Conservation (phyloP, 2,113 vertebrate genomes). For the Tyto alba region DNA sequence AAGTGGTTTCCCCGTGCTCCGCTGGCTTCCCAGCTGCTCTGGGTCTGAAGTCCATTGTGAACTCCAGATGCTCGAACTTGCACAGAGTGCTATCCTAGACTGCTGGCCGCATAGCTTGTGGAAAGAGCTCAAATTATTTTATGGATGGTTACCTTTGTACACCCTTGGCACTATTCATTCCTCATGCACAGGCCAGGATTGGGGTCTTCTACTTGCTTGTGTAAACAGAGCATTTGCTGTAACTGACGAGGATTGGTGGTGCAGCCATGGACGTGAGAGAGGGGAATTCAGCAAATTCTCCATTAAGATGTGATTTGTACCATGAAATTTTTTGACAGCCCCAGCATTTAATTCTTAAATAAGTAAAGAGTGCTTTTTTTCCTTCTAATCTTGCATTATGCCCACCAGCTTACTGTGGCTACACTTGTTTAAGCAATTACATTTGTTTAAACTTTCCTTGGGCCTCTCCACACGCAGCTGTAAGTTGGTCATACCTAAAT, state of each 20-base stretch:
- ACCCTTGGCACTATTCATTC: conserved; percentile 22
- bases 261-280: neutral
- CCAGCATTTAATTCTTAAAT: neutral
- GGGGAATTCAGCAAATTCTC: conserved; percentile 28
- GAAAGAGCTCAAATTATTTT: conserved; percentile 24
- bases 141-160: conserved; percentile 41
- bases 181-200: neutral
- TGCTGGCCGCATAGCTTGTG: neutral
- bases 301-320: conserved; percentile 29
- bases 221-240: conserved; percentile 38
- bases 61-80: conserved; percentile 32
- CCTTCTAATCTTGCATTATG: neutral
- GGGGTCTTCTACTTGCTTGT: conserved; percentile 15
- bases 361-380: neutral
- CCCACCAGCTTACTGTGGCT: neutral
- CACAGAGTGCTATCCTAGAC: neutral
- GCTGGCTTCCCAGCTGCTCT: conserved; percentile 21
- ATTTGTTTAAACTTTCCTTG: conserved; percentile 29
- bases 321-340: conserved; percentile 25
- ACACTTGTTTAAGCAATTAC: conserved; percentile 29
- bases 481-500: neutral
- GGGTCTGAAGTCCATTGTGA: neutral
- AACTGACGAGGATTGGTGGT: conserved; percentile 9
- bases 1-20: neutral
- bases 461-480: neutral